Evolutionary conservation across 2,888 invertebrate species (phyloP).

Genomic region (Reticulitermes lucifugus): DNA sequence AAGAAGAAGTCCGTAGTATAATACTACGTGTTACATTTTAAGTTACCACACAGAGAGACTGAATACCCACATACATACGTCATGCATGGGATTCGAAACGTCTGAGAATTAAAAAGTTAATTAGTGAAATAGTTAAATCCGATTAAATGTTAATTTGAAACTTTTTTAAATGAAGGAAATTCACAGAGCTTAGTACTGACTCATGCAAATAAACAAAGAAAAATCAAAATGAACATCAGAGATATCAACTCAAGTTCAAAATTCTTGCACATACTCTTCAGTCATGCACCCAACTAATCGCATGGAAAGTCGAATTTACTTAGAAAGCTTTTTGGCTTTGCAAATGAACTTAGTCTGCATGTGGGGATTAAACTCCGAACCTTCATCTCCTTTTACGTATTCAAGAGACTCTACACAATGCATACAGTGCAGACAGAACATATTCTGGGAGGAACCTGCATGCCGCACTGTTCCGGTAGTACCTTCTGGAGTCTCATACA

Average conservation of each 20-base stretch:
- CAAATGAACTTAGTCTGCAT: neutral
- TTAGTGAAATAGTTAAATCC: no score
- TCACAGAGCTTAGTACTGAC: no score
- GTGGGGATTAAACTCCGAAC: neutral
- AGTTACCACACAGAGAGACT: no score
- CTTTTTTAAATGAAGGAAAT: no score
- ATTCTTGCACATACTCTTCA: neutral
- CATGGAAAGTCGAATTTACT: neutral
- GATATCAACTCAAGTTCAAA: neutral
- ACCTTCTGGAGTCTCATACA: neutral
- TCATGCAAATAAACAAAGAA: no score
- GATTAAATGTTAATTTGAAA: no score
- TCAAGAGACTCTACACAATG: neutral
- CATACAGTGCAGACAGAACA: neutral
- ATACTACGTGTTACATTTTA: no score
- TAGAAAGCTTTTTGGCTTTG: neutral
- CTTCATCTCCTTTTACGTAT: neutral
- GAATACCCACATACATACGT: no score
- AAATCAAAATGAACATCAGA: neutral
- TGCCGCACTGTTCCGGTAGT: neutral
- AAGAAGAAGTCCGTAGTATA: no score
- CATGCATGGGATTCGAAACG: no score
- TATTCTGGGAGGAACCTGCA: neutral
- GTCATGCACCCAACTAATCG: neutral
- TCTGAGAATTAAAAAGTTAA: no score